phyloP scores from a whole-genome alignment of 2,888 invertebrate genomes.

The Drosophila percnosoma region DNA sequence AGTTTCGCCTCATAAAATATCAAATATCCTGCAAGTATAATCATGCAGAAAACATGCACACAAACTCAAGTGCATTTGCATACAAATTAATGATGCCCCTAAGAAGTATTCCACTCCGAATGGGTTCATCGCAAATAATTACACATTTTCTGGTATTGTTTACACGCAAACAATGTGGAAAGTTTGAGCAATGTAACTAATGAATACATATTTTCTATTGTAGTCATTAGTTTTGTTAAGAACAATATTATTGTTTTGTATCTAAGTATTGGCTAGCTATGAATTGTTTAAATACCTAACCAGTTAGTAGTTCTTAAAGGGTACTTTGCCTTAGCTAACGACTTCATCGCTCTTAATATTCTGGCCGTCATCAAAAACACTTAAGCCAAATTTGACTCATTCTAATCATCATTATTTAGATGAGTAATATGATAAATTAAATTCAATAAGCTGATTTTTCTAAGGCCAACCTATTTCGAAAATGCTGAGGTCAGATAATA shows the following conservation, averaged over 20 bases:
- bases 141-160: not conserved
- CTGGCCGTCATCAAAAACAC: not conserved
- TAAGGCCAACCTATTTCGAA: not conserved
- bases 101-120: not conserved
- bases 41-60: slow-evolving; percentile 20
- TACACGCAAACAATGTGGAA: not conserved
- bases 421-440: not conserved
- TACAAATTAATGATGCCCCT: slow-evolving; percentile 6
- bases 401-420: no score
- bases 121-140: not conserved
- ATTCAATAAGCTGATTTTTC: not conserved
- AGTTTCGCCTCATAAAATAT: slow-evolving; percentile 13
- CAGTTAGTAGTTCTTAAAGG: not conserved
- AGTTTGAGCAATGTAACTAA: not conserved
- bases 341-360: no score
- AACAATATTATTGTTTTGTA: not conserved
- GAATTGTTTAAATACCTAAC: not conserved
- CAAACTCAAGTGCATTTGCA: slow-evolving; percentile 5
- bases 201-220: not conserved
- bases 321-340: not conserved
- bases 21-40: slow-evolving; percentile 14
- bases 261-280: not conserved
- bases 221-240: no score
- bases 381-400: not conserved
- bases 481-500: not conserved